Evolutionary conservation across 2,888 invertebrate species (phyloP).

Genomic region (Smittia aterrima): DNA sequence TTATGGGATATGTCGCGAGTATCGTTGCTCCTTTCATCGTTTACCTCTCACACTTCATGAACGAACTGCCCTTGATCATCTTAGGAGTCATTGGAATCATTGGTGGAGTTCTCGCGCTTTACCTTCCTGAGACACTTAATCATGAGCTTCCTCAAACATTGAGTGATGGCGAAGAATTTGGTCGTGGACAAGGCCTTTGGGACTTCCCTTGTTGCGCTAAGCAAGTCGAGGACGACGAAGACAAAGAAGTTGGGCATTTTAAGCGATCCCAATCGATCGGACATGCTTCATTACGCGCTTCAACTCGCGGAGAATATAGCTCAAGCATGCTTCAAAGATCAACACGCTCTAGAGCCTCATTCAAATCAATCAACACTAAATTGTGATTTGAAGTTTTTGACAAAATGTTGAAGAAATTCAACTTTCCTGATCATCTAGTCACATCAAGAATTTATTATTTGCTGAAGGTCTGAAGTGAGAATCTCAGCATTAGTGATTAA

Average conservation of each 20-base stretch:
- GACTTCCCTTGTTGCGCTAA: conserved; percentile 75
- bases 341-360: conserved; percentile 55
- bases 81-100: conserved; percentile 72
- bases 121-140: conserved; percentile 82
- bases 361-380: conserved; percentile 45
- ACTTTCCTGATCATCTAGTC: conserved; percentile 5
- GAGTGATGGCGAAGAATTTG: conserved; percentile 83
- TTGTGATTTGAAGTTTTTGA: conserved; percentile 12
- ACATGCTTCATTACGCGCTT: conserved; percentile 60
- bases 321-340: conserved; percentile 61
- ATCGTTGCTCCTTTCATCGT: conserved; percentile 83
- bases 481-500: too few relatives aligned
- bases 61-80: conserved; percentile 72
- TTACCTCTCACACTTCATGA: conserved; percentile 71
- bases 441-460: background rate
- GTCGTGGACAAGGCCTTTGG: conserved; percentile 74
- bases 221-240: conserved; percentile 54
- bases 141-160: conserved; percentile 83
- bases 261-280: conserved; percentile 47
- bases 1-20: conserved; percentile 83
- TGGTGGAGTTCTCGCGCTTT: conserved; percentile 73
- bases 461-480: too few relatives aligned
- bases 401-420: background rate
- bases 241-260: conserved; percentile 47
- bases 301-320: conserved; percentile 63